Percentiles rank a stretch among this genome's conserved stretches.
Conservation (phyloP, 2,113 vertebrate species). For the Spea bombifrons region DNA sequence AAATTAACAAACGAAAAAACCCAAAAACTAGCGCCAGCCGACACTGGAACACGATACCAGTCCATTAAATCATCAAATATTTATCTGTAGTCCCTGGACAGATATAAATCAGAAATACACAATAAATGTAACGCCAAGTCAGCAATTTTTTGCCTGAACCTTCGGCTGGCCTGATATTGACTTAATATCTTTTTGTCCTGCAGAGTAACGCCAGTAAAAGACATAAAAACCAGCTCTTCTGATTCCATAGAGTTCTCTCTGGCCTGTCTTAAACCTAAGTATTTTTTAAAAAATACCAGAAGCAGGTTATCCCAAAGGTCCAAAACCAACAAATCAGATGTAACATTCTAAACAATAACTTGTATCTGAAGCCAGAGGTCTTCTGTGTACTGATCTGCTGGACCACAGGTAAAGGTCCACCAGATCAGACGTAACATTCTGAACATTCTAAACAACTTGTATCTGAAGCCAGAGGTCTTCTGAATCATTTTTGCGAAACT, state of each 20-base stretch:
- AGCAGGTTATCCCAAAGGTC: not conserved
- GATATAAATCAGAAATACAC: not conserved
- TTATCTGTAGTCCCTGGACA: too few species aligned
- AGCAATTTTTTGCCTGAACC: not conserved
- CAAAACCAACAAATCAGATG: not conserved
- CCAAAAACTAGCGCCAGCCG: too few species aligned
- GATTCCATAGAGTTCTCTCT: not conserved
- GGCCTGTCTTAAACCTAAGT: not conserved
- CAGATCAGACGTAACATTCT: too few species aligned
- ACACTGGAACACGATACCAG: too few species aligned
- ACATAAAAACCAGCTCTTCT: not conserved
- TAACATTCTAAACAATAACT: not conserved
- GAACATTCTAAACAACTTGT: too few species aligned
- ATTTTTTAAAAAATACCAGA: not conserved
- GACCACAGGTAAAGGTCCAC: too few species aligned
- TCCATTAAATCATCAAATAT: too few species aligned
- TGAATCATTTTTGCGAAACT: not conserved
- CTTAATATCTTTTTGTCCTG: not conserved
- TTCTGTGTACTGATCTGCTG: too few species aligned
- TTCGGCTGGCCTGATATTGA: not conserved
- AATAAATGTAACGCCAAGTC: not conserved
- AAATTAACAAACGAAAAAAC: too few species aligned
- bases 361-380: too few species aligned
- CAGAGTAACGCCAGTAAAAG: not conserved
- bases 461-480: not conserved